Evolutionary conservation across 2,888 invertebrate species (phyloP).

Genomic region (Stenodema calcarata): DNA sequence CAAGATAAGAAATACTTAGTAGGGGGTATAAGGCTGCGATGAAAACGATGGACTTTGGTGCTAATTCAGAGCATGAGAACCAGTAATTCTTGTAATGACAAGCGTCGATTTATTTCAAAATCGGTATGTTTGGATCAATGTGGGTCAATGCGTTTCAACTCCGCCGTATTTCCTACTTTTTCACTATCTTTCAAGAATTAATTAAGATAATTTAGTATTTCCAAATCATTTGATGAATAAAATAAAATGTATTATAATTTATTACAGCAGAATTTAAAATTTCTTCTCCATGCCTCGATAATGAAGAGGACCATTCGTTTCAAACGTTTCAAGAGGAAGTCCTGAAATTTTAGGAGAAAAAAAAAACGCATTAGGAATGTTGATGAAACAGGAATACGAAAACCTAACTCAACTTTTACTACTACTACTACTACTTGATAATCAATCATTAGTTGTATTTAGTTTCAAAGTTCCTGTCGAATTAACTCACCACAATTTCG

Average conservation of each 20-base stretch:
- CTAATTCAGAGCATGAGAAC: too few species aligned
- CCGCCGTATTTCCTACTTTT: background rate
- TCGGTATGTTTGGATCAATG: too few species aligned
- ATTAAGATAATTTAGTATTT: background rate
- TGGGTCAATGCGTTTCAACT: background rate
- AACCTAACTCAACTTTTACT: background rate
- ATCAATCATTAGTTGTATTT: too few species aligned
- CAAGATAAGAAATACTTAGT: background rate
- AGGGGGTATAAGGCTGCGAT: background rate
- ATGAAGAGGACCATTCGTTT: background rate
- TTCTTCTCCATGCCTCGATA: background rate
- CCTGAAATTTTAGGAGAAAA: background rate
- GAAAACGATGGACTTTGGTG: background rate
- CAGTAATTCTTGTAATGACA: too few species aligned
- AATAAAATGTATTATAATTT: background rate
- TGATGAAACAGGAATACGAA: background rate
- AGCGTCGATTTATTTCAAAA: too few species aligned
- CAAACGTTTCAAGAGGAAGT: background rate
- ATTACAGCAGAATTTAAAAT: background rate
- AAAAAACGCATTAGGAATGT: background rate
- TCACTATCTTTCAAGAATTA: background rate
- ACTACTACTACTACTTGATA: too few species aligned
- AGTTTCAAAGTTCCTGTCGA: too few species aligned
- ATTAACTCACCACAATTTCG: too few species aligned
- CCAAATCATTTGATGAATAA: background rate